phyloP scores from a whole-genome alignment of 2,113 vertebrate genomes.

The Vimba vimba region DNA sequence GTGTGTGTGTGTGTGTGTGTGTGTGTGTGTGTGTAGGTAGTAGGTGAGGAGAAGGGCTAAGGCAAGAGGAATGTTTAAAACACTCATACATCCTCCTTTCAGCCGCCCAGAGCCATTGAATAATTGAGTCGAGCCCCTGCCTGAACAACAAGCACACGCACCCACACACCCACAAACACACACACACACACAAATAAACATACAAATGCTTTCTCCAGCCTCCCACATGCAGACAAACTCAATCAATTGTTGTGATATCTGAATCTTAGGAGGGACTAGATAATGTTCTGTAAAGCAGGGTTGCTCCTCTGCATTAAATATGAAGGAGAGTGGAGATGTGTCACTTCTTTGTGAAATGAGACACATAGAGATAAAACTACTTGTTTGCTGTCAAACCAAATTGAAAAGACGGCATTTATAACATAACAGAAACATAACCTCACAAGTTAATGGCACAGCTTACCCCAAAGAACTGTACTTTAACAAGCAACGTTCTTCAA shows the following conservation, averaged over 20 bases:
- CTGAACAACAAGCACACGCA: conserved; percentile 45
- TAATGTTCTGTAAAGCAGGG: background rate
- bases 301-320: background rate
- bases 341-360: background rate
- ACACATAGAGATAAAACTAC: background rate
- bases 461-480: background rate
- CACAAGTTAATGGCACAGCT: background rate
- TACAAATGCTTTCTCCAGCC: conserved; percentile 19
- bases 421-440: background rate
- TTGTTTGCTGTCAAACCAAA: background rate
- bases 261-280: background rate
- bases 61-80: conserved; percentile 52
- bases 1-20: conserved; percentile 51
- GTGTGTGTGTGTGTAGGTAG: conserved; percentile 53
- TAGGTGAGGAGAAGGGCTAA: conserved; percentile 29
- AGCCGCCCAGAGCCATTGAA: conserved; percentile 56
- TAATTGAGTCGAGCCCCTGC: conserved; percentile 51
- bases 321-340: background rate
- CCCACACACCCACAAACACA: conserved; percentile 30
- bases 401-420: background rate
- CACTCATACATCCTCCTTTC: conserved; percentile 57
- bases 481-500: too few species aligned
- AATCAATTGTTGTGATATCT: conserved; percentile 1
- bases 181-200: conserved; percentile 42
- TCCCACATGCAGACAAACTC: conserved; percentile 21